phyloP scores from a whole-genome alignment of 2,113 vertebrate species.

The Parus major region DNA sequence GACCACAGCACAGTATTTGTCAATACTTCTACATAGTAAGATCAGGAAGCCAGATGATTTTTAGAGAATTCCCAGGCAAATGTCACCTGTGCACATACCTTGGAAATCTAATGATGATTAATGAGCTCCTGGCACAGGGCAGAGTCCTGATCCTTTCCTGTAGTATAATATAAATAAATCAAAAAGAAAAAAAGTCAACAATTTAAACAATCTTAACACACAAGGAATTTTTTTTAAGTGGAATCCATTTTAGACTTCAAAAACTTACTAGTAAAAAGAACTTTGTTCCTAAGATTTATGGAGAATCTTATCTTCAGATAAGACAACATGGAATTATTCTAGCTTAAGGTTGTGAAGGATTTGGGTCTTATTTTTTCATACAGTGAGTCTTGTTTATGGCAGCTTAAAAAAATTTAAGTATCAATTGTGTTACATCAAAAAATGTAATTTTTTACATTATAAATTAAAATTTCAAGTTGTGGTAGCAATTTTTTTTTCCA shows the following conservation, averaged over 20 bases:
- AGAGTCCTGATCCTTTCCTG: background rate
- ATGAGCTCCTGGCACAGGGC: background rate
- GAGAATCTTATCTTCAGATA: background rate
- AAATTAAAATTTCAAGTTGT: background rate
- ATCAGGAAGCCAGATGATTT: background rate
- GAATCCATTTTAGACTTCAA: background rate
- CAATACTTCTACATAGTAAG: rapidly evolving
- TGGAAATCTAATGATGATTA: background rate
- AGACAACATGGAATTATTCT: background rate
- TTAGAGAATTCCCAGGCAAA: background rate
- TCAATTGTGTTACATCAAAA: background rate
- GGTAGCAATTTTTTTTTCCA: background rate
- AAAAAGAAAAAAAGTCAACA: background rate
- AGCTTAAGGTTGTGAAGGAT: background rate
- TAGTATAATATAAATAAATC: background rate
- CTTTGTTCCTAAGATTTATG: background rate
- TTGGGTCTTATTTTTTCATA: background rate
- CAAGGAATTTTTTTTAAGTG: background rate
- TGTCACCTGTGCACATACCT: background rate
- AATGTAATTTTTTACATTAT: background rate
- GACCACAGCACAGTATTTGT: background rate
- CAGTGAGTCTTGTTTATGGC: background rate
- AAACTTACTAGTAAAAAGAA: background rate
- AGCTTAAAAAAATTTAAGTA: background rate
- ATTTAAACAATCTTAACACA: background rate